Evolutionary conservation across 2,888 invertebrate species (phyloP).

Genomic region (Archips crataeganus): DNA sequence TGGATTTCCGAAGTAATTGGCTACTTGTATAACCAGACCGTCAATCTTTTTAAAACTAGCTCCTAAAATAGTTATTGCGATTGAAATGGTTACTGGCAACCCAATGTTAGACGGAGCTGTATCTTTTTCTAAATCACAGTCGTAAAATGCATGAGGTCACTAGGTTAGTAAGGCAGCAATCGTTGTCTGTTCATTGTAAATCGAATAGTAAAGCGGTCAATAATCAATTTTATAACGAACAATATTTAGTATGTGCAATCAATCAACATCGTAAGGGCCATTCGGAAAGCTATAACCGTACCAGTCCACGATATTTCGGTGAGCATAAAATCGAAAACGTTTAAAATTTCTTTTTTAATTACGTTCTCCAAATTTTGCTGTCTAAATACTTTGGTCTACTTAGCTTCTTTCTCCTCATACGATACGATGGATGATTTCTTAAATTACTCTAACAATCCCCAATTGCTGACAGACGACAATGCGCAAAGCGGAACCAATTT

Average conservation of each 20-base stretch:
- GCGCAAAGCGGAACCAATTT: constrained; percentile 23
- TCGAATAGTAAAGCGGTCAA: constrained; percentile 30
- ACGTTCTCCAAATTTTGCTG: constrained; percentile 29
- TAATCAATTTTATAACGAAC: constrained; percentile 40
- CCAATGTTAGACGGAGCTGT: constrained; percentile 2
- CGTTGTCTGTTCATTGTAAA: constrained; percentile 30
- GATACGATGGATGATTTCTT: constrained; percentile 31
- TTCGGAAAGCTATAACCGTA: constrained; percentile 17
- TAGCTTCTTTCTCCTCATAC: constrained; percentile 33
- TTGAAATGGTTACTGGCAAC: constrained; percentile 25
- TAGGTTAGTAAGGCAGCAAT: constrained; percentile 42
- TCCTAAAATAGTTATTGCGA: constrained; percentile 33
- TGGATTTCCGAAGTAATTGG: constrained; percentile 33
- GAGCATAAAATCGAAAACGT: constrained; percentile 26
- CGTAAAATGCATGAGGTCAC: constrained; percentile 42
- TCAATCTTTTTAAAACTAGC: constrained; percentile 31
- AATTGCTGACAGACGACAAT: constrained; percentile 22
- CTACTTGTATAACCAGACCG: constrained; percentile 34
- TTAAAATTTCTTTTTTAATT: constrained; percentile 26
- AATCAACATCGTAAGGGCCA: constrained; percentile 21
- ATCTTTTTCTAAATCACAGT: constrained; percentile 37
- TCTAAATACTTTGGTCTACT: constrained; percentile 32
- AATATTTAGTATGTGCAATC: constrained; percentile 24
- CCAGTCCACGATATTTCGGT: constrained; percentile 12
- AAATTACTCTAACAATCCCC: constrained; percentile 23